Percentiles rank a stretch among this genome's conserved stretches.
Evolutionary conservation across 1,140 invertebrate genomes (phyloP).

Genomic region (Mizuhopecten yessoensis): DNA sequence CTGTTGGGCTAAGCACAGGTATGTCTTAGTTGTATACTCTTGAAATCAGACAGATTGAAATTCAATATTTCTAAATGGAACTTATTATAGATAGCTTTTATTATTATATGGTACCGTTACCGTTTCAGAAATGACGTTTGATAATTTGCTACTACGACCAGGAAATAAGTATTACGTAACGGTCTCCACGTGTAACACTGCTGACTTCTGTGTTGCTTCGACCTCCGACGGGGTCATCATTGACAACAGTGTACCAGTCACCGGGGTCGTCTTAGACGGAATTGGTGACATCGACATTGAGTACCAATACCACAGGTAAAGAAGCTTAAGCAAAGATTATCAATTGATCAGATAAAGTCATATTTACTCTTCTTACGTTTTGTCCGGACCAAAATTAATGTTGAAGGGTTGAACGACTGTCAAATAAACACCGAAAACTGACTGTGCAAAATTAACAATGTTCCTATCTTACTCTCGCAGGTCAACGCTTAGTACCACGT

Average conservation of each 20-base stretch:
- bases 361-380: too few relatives aligned
- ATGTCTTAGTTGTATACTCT: not conserved
- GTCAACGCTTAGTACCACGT: slow-evolving; percentile 64
- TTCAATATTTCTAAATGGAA: too few relatives aligned
- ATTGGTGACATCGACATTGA: slow-evolving; percentile 62
- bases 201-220: slow-evolving; percentile 61
- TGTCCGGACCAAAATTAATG: too few relatives aligned
- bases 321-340: too few relatives aligned
- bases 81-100: too few relatives aligned
- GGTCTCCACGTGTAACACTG: slow-evolving; percentile 66
- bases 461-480: slow-evolving; percentile 52
- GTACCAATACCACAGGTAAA: slow-evolving; percentile 65
- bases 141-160: slow-evolving; percentile 52
- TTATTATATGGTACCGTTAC: not conserved
- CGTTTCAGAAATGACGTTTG: slow-evolving; percentile 5
- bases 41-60: too few relatives aligned
- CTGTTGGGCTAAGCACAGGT: slow-evolving; percentile 46
- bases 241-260: slow-evolving; percentile 62
- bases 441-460: too few relatives aligned
- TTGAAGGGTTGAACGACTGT: too few relatives aligned
- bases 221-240: slow-evolving; percentile 69
- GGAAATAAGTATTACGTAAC: slow-evolving; percentile 65
- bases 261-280: slow-evolving; percentile 65
- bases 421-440: too few relatives aligned
- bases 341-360: too few relatives aligned